Conservation (phyloP, 1,140 invertebrate genomes). For the Rhizoglyphus robini region DNA sequence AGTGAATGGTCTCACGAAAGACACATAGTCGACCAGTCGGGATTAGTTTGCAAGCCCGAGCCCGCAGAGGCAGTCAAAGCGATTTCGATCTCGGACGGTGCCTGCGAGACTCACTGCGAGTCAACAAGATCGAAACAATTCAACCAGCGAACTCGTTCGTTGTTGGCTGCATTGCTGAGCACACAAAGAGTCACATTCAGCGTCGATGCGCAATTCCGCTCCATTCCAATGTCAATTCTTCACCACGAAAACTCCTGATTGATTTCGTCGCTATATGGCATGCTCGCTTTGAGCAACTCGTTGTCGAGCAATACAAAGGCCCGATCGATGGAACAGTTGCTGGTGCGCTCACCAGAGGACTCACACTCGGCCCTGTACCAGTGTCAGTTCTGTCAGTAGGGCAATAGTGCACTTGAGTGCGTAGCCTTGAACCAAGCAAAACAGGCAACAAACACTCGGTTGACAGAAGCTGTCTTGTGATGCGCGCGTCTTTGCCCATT, state of each 20-base stretch:
- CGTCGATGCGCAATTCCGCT: conserved; percentile 7
- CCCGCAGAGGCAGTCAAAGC: no score
- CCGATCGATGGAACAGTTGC: not conserved
- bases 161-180: conserved; percentile 1
- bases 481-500: no score
- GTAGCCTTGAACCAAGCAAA: not conserved
- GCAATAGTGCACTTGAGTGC: no score
- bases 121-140: conserved; percentile 14
- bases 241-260: not conserved
- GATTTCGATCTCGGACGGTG: no score
- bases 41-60: no score
- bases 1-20: not conserved
- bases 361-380: not conserved
- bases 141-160: not conserved
- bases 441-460: not conserved
- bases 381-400: no score
- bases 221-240: conserved; percentile 9
- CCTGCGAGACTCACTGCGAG: no score
- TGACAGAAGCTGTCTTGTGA: not conserved
- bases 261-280: not conserved
- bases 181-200: conserved; percentile 7
- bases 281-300: not conserved
- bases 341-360: not conserved
- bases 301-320: not conserved
- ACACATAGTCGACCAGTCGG: not conserved